A percentile compares a stretch with the other conserved stretches of the same genome.
phyloP scores from a whole-genome alignment of 64 coral and sea anemone species.

The Stichodactyla helianthus region DNA sequence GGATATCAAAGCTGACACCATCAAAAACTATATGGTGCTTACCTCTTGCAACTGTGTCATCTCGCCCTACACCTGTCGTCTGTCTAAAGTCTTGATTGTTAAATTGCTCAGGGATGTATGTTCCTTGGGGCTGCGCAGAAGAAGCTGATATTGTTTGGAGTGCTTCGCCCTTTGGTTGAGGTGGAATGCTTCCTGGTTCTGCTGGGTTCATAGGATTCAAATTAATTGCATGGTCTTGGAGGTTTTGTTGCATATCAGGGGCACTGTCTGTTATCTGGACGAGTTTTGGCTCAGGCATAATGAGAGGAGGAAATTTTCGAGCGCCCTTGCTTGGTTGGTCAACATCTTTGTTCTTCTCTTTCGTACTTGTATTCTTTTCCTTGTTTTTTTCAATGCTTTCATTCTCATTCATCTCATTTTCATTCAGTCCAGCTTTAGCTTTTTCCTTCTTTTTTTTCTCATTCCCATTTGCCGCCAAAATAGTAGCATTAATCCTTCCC shows the following conservation, averaged over 20 bases:
- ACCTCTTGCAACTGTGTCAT: neutral
- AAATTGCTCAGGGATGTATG: neutral
- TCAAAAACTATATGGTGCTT: slow-evolving; percentile 58
- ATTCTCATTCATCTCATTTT: neutral
- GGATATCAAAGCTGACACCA: slow-evolving; percentile 54
- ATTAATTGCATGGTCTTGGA: neutral
- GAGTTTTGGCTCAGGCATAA: neutral
- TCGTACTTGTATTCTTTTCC: neutral
- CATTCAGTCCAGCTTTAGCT: neutral
- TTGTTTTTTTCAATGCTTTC: neutral
- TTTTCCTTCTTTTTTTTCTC: neutral
- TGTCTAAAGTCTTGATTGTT: neutral
- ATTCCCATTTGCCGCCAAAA: slow-evolving; percentile 20
- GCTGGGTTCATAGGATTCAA: neutral
- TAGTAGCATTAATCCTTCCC: slow-evolving; percentile 79
- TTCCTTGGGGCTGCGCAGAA: neutral
- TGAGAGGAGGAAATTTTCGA: neutral
- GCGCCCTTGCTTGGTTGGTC: neutral
- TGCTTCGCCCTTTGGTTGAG: neutral
- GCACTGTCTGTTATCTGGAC: neutral
- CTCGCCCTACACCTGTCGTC: neutral
- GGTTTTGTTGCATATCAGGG: neutral
- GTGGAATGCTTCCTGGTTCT: neutral
- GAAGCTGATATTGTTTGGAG: neutral
- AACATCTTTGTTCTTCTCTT: neutral